Conservation (phyloP, 2,797 vertebrate genomes). For the Muraenolepis orangiensis region DNA sequence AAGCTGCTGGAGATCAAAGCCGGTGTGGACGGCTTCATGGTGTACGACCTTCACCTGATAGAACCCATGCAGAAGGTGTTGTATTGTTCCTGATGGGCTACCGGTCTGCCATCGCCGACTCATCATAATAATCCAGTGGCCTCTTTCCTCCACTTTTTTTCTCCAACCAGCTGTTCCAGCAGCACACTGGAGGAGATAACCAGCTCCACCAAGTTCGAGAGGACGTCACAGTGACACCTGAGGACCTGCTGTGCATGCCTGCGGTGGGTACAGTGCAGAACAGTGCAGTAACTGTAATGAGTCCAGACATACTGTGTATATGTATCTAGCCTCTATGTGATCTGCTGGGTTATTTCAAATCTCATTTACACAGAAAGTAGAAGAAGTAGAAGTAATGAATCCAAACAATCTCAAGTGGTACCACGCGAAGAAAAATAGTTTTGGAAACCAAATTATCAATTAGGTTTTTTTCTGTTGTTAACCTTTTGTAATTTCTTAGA, state of each 20-base stretch:
- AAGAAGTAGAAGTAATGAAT: no score
- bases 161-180: conserved; percentile 66
- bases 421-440: not conserved
- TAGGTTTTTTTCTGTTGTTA: not conserved
- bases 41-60: conserved; percentile 80
- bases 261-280: conserved; percentile 66
- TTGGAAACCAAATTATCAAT: not conserved
- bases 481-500: no score
- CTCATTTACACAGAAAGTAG: no score
- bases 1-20: conserved; percentile 79
- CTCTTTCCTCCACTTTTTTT: conserved; percentile 1
- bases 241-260: conserved; percentile 73
- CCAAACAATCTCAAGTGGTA: no score
- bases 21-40: conserved; percentile 84
- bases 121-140: not conserved
- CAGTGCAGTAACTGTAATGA: no score
- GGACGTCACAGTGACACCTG: conserved; percentile 61
- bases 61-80: conserved; percentile 80
- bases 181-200: conserved; percentile 64
- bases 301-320: no score
- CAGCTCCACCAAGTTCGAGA: conserved; percentile 66
- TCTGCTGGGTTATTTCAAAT: not conserved
- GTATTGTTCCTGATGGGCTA: no score
- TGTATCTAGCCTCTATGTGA: no score
- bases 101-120: not conserved